Percentiles rank a stretch among this genome's conserved stretches.
phyloP scores from a whole-genome alignment of 2,888 invertebrate species.

The Lottia scabra region DNA sequence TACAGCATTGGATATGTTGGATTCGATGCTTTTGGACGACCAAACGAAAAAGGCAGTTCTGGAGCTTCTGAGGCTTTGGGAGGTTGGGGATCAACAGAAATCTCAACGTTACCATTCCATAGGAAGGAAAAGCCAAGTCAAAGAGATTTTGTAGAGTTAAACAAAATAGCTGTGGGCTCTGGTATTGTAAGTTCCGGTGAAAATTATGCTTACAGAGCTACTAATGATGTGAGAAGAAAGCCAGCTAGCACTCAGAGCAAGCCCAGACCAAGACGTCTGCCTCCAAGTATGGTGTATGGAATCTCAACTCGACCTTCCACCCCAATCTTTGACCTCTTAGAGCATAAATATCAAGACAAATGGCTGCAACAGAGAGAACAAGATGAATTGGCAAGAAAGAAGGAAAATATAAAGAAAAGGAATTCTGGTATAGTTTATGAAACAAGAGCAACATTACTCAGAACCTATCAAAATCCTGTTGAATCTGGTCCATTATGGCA shows the following conservation, averaged over 20 bases:
- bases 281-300: slow-evolving; percentile 64
- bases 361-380: slow-evolving; percentile 60
- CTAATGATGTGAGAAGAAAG: slow-evolving; percentile 59
- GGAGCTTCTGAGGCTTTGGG: slow-evolving; percentile 62
- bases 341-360: slow-evolving; percentile 67
- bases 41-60: slow-evolving; percentile 52
- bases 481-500: slow-evolving; percentile 63
- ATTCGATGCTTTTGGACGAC: slow-evolving; percentile 52
- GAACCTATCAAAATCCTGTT: slow-evolving; percentile 65
- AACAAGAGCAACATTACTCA: slow-evolving; percentile 61
- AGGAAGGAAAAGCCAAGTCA: slow-evolving; percentile 41
- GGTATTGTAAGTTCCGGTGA: slow-evolving; percentile 64
- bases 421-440: slow-evolving; percentile 55
- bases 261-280: slow-evolving; percentile 50
- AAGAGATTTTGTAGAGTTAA: slow-evolving; percentile 64
- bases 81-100: slow-evolving; percentile 47
- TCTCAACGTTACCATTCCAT: slow-evolving; percentile 43
- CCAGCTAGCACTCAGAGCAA: slow-evolving; percentile 34
- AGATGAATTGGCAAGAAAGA: slow-evolving; percentile 45
- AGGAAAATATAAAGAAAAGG: slow-evolving; percentile 54
- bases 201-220: slow-evolving; percentile 62
- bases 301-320: slow-evolving; percentile 66
- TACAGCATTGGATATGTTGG: slow-evolving; percentile 42
- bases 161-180: slow-evolving; percentile 60
- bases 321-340: slow-evolving; percentile 66